phyloP scores from a whole-genome alignment of 1,140 invertebrate species.

The Pachyrhynchus sulphureomaculatus region DNA sequence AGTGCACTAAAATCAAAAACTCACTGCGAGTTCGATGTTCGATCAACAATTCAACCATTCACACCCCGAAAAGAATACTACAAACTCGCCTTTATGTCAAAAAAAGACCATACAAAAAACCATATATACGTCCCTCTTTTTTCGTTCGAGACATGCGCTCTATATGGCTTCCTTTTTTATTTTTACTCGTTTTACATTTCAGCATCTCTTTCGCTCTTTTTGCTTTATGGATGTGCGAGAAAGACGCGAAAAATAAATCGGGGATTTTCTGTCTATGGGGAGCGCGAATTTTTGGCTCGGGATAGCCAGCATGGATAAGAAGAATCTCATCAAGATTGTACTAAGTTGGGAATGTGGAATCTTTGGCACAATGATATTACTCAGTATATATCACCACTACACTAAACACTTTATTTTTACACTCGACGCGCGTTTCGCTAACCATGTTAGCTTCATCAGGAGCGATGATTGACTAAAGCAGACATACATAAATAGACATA shows the following conservation, averaged over 20 bases:
- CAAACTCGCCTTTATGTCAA: slow-evolving; percentile 30
- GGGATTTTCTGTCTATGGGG: slow-evolving; percentile 26
- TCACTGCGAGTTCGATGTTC: no score
- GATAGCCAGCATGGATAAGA: slow-evolving; percentile 17
- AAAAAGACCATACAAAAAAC: slow-evolving; percentile 20
- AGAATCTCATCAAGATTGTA: no score
- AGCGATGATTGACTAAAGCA: no score
- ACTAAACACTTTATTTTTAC: no score
- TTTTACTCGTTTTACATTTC: slow-evolving; percentile 39
- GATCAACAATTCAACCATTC: not conserved
- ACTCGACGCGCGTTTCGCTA: no score
- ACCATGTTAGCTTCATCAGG: no score
- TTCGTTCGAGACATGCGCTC: slow-evolving; percentile 40
- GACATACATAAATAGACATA: no score
- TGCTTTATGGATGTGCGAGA: slow-evolving; percentile 25
- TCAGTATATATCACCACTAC: no score
- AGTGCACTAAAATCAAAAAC: no score
- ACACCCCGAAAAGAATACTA: slow-evolving; percentile 25
- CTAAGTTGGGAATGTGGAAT: no score
- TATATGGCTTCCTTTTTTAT: slow-evolving; percentile 39
- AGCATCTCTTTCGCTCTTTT: slow-evolving; percentile 31
- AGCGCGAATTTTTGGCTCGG: slow-evolving; percentile 18
- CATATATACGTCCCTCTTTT: slow-evolving; percentile 24
- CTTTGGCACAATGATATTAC: no score
- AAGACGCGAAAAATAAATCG: slow-evolving; percentile 33